Conservation (phyloP, 2,113 vertebrate species). For the Pao palembangensis region DNA sequence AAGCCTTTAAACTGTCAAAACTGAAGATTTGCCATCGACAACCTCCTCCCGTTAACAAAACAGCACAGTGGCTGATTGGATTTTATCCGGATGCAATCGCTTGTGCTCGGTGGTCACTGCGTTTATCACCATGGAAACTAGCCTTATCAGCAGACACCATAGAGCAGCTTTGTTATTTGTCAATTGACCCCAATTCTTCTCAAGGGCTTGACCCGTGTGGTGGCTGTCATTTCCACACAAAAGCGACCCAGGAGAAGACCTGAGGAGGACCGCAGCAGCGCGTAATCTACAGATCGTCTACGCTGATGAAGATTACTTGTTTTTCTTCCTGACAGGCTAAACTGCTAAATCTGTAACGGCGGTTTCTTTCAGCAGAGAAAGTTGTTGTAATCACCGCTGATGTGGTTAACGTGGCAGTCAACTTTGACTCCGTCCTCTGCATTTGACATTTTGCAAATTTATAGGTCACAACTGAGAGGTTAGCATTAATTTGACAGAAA, state of each 20-base stretch:
- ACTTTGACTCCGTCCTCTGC: no score
- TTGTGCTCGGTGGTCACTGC: conserved; percentile 19
- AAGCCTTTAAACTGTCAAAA: no score
- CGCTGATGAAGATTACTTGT: conserved; percentile 12
- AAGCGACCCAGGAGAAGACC: conserved; percentile 2
- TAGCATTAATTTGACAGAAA: no score
- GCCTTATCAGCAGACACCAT: conserved; percentile 41
- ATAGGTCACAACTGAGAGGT: no score
- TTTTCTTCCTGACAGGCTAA: not conserved
- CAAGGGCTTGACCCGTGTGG: conserved; percentile 26
- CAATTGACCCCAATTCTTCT: conserved; percentile 43
- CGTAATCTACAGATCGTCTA: conserved; percentile 7
- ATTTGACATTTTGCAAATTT: no score
- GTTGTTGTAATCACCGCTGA: not conserved
- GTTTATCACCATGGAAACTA: conserved; percentile 52
- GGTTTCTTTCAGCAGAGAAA: no score
- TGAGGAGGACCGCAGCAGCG: not conserved
- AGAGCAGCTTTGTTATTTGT: conserved; percentile 27
- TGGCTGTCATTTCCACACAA: conserved; percentile 5
- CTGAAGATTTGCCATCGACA: not conserved
- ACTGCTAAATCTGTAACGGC: not conserved
- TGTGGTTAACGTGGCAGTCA: no score
- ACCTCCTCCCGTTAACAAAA: conserved; percentile 12
- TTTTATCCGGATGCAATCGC: conserved; percentile 28
- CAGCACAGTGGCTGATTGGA: conserved; percentile 4